phyloP scores from a whole-genome alignment of 1,140 invertebrate genomes.

The Drosophila watanabei region DNA sequence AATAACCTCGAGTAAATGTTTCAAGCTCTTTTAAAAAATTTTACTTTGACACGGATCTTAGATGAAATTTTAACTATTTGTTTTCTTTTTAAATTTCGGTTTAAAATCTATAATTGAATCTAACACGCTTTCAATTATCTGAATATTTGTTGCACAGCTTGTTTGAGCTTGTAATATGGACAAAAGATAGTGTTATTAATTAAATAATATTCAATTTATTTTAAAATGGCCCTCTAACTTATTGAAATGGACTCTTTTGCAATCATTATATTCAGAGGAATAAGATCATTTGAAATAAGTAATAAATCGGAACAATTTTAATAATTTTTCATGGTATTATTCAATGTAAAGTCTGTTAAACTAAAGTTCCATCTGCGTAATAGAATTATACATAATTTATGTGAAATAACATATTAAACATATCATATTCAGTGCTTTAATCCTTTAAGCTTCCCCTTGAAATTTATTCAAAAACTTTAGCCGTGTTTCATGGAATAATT shows the following conservation, averaged over 20 bases:
- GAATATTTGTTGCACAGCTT: background rate
- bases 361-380: background rate
- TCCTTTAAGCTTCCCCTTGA: background rate
- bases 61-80: too few relatives aligned
- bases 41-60: too few relatives aligned
- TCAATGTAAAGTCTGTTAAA: background rate
- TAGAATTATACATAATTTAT: background rate
- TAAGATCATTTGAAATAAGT: background rate
- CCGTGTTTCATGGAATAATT: background rate
- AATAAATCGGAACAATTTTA: background rate
- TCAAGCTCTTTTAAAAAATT: background rate
- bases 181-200: background rate
- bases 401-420: background rate
- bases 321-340: background rate
- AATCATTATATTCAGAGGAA: background rate
- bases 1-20: background rate
- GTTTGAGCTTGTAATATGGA: background rate
- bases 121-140: background rate
- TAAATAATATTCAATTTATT: too few relatives aligned
- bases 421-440: background rate
- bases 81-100: background rate
- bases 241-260: background rate
- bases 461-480: slow-evolving; percentile 5
- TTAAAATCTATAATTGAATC: background rate
- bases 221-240: too few relatives aligned